phyloP scores from a whole-genome alignment of 2,888 invertebrate species.

The Sminthurides aquaticus region DNA sequence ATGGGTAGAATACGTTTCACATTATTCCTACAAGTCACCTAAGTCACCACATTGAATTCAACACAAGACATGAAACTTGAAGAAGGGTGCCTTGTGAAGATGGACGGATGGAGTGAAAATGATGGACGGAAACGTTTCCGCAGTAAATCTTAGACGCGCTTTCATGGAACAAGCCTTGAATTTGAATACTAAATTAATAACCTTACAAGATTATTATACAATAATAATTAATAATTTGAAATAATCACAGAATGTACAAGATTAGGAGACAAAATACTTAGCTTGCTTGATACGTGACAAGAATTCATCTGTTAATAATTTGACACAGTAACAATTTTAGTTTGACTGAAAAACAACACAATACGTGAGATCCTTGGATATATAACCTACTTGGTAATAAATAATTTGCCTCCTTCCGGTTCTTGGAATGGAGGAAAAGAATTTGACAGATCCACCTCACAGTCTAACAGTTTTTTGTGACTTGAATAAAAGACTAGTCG shows the following conservation, averaged over 20 bases:
- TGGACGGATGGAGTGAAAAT: background rate
- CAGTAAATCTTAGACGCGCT: background rate
- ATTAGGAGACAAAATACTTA: too few species aligned
- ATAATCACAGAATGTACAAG: background rate
- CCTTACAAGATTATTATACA: background rate
- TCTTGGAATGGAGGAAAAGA: too few species aligned
- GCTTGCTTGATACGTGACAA: too few species aligned
- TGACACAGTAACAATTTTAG: too few species aligned
- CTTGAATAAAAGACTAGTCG: slow-evolving; percentile 7
- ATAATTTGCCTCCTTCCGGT: too few species aligned
- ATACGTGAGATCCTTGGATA: too few species aligned
- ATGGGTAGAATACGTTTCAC: too few species aligned
- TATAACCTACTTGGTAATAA: too few species aligned
- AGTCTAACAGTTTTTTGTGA: slow-evolving; percentile 1
- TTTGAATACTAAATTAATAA: background rate
- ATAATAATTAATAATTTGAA: background rate
- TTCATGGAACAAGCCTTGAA: background rate
- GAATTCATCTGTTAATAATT: too few species aligned
- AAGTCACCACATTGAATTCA: background rate
- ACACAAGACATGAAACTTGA: background rate
- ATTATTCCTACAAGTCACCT: background rate
- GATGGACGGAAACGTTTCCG: background rate
- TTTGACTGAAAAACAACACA: too few species aligned
- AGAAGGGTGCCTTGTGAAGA: background rate
- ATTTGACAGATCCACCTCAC: background rate